Base-by-base conservation (phyloP, 2,113 vertebrate genomes). In the Periophthalmus modestus region DNA sequence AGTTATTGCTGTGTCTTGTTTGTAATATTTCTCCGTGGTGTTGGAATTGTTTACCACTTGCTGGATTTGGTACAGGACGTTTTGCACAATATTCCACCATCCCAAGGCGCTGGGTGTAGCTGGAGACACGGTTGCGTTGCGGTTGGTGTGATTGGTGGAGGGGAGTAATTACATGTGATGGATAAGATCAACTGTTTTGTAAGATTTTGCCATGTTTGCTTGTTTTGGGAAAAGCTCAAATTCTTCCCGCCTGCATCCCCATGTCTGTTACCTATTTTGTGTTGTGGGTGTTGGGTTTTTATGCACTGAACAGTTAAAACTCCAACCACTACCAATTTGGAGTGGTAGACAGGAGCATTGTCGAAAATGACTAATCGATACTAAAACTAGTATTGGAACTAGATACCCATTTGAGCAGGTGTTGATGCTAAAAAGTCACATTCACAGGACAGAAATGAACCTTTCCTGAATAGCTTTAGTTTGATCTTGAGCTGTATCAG, bases 71-170 rank as follows among this genome's bases (percentile, higher is more conserved):
- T 73, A 54, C 18, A 80, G 79, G 85, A 82, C 57, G 67, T 78
- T 81, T 78, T 76, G 43, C 80, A 88, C 79, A 82, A 74, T 62
- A 71, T 19, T 71, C 85, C 71, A 72, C 69, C 73, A 57, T 91
- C 89, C 88, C 89, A 77, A 72, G 89, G 68, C 88, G 1, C 80
- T 80, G 90, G 89, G 89, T 88, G 90, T 75, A 82, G 71, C 90
- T 65, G 62, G 62, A 65, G 39, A 43, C 62, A 65, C 62, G 9
- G 62, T 39, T 43, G 62, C 62, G 13, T 2, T 74, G 82, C 76
- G 88, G 84, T 80, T 16, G 68, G 19, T 66, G 57, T 47, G 58
- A 68, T 75, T 71, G 74, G 7, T 84, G 76, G 69, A 78, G 83
- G 87, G 85, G 79, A 84, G 77, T 84, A 68, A 89, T 90, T 81